phyloP scores from a whole-genome alignment of 2,797 vertebrate species.

The Pangasius djambal region DNA sequence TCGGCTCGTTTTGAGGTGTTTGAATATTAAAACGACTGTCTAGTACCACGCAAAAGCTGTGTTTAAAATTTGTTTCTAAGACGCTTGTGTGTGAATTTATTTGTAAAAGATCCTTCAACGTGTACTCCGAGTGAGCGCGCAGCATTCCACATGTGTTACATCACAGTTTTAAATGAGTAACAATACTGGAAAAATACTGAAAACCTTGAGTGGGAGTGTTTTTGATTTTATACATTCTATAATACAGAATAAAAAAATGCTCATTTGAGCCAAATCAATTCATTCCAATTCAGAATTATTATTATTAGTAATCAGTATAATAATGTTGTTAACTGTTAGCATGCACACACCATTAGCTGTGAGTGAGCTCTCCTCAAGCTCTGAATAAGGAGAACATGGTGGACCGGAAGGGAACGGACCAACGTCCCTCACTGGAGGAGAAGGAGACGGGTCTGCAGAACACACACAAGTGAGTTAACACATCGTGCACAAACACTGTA shows the following conservation, averaged over 20 bases:
- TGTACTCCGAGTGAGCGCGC: not conserved
- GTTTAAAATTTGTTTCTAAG: not conserved
- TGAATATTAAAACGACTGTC: not conserved
- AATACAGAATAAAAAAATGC: not conserved
- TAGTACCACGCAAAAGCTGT: not conserved
- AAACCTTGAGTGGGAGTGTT: not conserved
- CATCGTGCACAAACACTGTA: conserved; percentile 16
- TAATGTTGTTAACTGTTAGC: conserved; percentile 22
- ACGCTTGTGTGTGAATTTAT: not conserved
- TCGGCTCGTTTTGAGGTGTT: not conserved
- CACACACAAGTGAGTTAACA: conserved; percentile 32
- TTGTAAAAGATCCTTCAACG: not conserved
- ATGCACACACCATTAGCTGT: conserved; percentile 75
- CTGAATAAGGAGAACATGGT: conserved; percentile 73
- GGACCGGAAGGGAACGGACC: conserved; percentile 81
- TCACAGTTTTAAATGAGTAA: not conserved
- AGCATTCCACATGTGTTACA: not conserved
- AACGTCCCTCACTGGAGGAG: conserved; percentile 90
- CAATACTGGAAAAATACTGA: not conserved
- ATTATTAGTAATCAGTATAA: not conserved
- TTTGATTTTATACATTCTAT: not conserved
- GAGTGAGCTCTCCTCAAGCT: conserved; percentile 76
- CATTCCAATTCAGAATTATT: not conserved
- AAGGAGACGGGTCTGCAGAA: conserved; percentile 82
- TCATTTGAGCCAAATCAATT: not conserved